These are phyloP conservation scores for Pelobates cultripes DNA, from an alignment of 2,797 vertebrate species.

Conservation along the genomic window DNA sequence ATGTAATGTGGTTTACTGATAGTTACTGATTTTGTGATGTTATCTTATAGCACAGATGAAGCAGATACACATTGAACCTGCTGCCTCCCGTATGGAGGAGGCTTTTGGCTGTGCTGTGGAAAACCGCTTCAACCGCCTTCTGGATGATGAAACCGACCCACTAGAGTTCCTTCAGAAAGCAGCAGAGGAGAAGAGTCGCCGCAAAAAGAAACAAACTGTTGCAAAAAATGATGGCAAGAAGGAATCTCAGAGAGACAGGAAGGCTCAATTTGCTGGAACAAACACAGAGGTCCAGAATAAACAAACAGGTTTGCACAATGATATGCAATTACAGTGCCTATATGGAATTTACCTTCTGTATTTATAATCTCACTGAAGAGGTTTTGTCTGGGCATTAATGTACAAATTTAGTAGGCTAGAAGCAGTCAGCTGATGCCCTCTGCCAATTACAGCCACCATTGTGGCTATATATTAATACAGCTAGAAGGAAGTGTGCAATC, in stretches of 20 bases:
- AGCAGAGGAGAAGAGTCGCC: slow-evolving; percentile 67
- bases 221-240: slow-evolving; percentile 62
- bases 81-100: slow-evolving; percentile 68
- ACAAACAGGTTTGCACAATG: no score
- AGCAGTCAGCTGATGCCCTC: no score
- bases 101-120: slow-evolving; percentile 81
- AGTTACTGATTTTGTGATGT: accelerated
- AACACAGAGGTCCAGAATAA: not conserved
- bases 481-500: no score
- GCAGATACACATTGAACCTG: slow-evolving; percentile 57
- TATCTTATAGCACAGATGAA: slow-evolving; percentile 60
- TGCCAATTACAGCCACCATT: no score
- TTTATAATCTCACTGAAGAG: no score
- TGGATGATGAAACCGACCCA: slow-evolving; percentile 89
- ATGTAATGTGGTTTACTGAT: no score
- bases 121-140: slow-evolving; percentile 88
- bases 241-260: slow-evolving; percentile 80
- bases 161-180: slow-evolving; percentile 83
- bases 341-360: no score
- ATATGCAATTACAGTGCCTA: no score
- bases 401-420: no score
- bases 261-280: not conserved
- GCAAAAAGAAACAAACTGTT: slow-evolving; percentile 62
- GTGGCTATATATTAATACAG: no score
- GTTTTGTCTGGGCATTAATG: no score